A percentile compares a stretch with the other conserved stretches of the same genome.
These are phyloP conservation scores for Morus bassanus DNA, from an alignment of 2,797 vertebrate species.

Conservation along the genomic window DNA sequence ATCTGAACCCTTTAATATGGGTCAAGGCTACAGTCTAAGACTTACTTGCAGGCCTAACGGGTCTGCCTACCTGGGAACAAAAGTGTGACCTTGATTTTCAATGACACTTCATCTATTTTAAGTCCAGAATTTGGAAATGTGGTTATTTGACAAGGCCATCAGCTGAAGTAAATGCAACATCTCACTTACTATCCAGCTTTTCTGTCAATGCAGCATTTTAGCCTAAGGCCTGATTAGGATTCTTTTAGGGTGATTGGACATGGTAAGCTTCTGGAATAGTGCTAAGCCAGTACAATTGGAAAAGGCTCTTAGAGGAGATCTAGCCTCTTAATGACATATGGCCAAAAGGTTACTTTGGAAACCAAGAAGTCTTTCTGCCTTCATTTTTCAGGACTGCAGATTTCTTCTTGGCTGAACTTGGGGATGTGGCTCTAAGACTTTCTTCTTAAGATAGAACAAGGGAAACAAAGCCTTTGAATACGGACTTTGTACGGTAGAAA, in stretches of 20 bases:
- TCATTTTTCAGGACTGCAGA: background rate
- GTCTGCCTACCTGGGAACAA: background rate
- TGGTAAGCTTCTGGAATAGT: constrained; percentile 32
- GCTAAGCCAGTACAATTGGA: constrained; percentile 41
- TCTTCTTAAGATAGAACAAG: background rate
- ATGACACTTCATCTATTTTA: background rate
- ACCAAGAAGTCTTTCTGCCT: background rate
- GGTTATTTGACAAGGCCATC: background rate
- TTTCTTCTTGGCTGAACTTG: background rate
- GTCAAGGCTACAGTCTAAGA: background rate
- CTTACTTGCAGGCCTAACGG: background rate
- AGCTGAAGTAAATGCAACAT: background rate
- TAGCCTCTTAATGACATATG: constrained; percentile 40
- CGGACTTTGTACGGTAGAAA: background rate
- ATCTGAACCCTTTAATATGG: background rate
- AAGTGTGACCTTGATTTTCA: background rate
- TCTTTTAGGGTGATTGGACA: constrained; percentile 54
- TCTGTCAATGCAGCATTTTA: background rate
- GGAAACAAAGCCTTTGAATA: background rate
- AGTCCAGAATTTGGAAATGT: background rate
- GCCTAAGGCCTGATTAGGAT: constrained; percentile 40
- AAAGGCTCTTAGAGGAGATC: constrained; percentile 45
- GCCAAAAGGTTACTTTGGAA: constrained; percentile 35
- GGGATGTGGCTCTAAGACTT: background rate
- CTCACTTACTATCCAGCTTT: background rate